Conservation (phyloP, 2,113 vertebrate species). For the Chamaea fasciata region DNA sequence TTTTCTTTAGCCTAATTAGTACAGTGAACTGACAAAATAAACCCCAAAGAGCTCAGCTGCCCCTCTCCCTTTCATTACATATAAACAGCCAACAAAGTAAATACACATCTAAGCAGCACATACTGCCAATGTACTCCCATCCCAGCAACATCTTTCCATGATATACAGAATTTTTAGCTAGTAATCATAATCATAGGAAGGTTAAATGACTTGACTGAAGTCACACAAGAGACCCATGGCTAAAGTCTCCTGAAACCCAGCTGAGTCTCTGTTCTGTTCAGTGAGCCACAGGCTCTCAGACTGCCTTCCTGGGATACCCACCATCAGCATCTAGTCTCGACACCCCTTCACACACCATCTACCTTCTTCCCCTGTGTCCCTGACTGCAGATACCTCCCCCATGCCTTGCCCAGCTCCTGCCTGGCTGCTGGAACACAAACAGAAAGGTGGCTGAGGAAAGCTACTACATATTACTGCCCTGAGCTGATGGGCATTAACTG, state of each 20-base stretch:
- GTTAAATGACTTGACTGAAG: neutral
- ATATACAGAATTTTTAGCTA: neutral
- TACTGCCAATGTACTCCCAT: neutral
- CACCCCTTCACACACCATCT: accelerated
- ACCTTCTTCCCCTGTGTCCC: neutral
- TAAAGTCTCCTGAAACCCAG: neutral
- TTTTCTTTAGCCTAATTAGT: neutral
- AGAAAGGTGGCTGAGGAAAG: neutral
- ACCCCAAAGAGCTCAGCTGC: accelerated
- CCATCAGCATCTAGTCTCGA: neutral
- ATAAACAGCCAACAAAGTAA: neutral
- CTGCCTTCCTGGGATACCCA: neutral
- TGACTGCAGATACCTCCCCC: neutral
- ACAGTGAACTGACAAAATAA: neutral
- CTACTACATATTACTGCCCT: neutral
- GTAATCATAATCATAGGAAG: neutral
- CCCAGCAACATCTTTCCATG: neutral
- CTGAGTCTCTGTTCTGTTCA: neutral
- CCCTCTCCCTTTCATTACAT: neutral
- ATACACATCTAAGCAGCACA: neutral
- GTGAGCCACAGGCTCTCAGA: neutral
- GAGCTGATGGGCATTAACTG: neutral
- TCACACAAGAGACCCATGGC: neutral
- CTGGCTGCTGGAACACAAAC: neutral
- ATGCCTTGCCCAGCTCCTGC: neutral